Base-by-base conservation (phyloP, 2,113 vertebrate genomes). In the Spea bombifrons region DNA sequence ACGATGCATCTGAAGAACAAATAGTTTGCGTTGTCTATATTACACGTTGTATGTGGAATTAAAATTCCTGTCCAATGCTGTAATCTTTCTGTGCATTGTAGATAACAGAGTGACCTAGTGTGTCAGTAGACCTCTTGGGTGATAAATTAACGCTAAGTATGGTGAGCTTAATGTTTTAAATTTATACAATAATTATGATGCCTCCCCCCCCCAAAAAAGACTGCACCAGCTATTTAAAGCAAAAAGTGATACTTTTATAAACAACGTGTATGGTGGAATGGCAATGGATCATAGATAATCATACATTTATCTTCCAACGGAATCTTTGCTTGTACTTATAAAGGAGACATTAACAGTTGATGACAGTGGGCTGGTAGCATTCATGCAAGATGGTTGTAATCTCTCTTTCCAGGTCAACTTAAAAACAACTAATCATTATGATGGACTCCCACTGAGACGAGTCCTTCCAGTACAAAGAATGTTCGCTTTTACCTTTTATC, bases 401-500 rank as follows among this genome's bases (percentile, higher is more conserved):
- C 84, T 84, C 65, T 69, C 76, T 67, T 81, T 81, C 78, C 86
- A 82, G 82, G 86, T 84, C 83, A 81, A 83, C 83, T 85, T 82
- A 84, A 83, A 86, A 85, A 75, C 66, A 68, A 83, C 78, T 87
- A 82, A 84, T 85, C 86, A 88, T 85, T 86, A 85, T 83, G 80
- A 84, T 84, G 87, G 84, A 90, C 81, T 89, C 90, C 89, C 90
- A 90, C 91, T 91, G 89, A 92, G 87, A 88, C 89, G 91, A 90
- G 89, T 90, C 10, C 9, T 59, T 59, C 55, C 55, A 59, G 5
- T 13, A 59, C 55, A 59, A 59, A 59, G 55, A 10, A 10, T 10
- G 6, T 10, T 10, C 10, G 10, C 10, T 4, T 13, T 59, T 59
- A 12, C 8, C 78, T 84, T 84, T 82, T 83, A 50, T 85, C 82